Base-by-base conservation (phyloP, 2,888 invertebrate species). In the Vannuccia rotundouncinata region DNA sequence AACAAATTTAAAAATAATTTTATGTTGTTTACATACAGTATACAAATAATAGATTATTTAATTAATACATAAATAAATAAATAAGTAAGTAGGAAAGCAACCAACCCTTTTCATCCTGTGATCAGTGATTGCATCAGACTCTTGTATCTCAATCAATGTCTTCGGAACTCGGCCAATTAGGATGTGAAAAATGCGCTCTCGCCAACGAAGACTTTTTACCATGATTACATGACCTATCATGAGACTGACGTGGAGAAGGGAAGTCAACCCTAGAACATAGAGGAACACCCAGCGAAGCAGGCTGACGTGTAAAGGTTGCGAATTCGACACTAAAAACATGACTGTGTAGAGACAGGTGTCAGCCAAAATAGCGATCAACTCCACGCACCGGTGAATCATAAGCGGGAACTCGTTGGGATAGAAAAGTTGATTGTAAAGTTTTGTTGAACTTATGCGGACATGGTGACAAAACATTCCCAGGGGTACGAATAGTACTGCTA, bases 151-250 rank as follows among this genome's bases (percentile, higher is more conserved):
- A 5, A 66, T n/a, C 66, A 66, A 22, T n/a, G 66, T 66, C 25
- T 5, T 13, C 13, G 66, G 66, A 66, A 66, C 25, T n/a, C 66
- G 66, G 22, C 66, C 66, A 66, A 66, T 66, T 66, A 66, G 66
- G 5, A n/a, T 17, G 13, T 27, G 66, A 66, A 66, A 66, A 2
- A 22, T 5, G 13, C 22, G 5, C 25, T 66, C 66, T 2, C 66
- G 5, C 66, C 66, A 66, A 66, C 2, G 10, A 22, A 66, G 10
- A 27, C 66, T 66, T 22, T 66, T 66, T 2, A 66, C 66, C 66
- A 66, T 66, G 22, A 22, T 2, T 13, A 66, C 25, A 22, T 66
- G 66, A 2, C 2, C 2, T 66, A 66, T 5, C 2, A 66, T 5
- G 2, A 66, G 25, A 2, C 66, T 27, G 25, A 66, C 25, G 25